phyloP scores from a whole-genome alignment of 2,797 vertebrate genomes.

The Pelobates cultripes region DNA sequence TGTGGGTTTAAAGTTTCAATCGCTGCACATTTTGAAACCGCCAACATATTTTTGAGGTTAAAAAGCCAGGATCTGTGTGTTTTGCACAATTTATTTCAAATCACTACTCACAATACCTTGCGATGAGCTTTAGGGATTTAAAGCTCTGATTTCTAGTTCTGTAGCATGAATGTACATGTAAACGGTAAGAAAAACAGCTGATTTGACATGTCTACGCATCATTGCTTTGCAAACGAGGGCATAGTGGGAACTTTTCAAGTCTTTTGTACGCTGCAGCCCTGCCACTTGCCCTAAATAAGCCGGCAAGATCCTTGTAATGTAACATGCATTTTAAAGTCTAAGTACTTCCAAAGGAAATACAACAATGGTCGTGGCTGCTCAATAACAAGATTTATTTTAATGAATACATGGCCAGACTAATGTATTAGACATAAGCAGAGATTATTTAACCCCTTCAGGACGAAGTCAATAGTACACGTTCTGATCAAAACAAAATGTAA shows the following conservation, averaged over 20 bases:
- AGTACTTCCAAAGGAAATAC: too few relatives aligned
- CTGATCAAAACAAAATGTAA: too few relatives aligned
- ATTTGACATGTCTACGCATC: conserved; percentile 1
- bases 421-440: too few relatives aligned
- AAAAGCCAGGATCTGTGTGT: too few relatives aligned
- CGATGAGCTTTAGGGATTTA: background rate
- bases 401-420: too few relatives aligned
- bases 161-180: background rate
- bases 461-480: too few relatives aligned
- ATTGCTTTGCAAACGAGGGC: background rate
- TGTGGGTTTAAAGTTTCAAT: background rate
- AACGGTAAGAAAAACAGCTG: conserved; percentile 5
- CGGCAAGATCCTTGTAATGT: too few relatives aligned
- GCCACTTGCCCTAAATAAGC: too few relatives aligned
- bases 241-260: background rate
- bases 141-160: background rate
- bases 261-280: background rate
- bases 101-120: background rate
- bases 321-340: too few relatives aligned
- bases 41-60: background rate
- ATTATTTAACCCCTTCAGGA: too few relatives aligned
- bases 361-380: too few relatives aligned
- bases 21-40: background rate
- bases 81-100: background rate
- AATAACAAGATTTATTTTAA: too few relatives aligned